Evolutionary conservation across 2,888 invertebrate genomes (phyloP).

Genomic region (Cryptops parisi): DNA sequence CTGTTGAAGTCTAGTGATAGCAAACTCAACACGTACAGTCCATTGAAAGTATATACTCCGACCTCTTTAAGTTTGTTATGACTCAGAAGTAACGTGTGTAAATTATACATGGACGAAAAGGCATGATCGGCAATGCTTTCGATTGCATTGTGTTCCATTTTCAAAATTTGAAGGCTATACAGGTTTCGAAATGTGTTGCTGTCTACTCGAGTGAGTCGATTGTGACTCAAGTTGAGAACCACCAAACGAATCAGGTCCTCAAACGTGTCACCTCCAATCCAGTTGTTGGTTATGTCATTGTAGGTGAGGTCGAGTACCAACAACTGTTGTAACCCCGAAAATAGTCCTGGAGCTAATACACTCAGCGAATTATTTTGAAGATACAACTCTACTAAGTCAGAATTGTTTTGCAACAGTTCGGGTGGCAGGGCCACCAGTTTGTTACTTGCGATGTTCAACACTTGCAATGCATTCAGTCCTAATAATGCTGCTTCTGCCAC

Average conservation of each 20-base stretch:
- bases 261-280: slow-evolving; percentile 74
- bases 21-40: slow-evolving; percentile 68
- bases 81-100: slow-evolving; percentile 73
- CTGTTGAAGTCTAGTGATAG: slow-evolving; percentile 74
- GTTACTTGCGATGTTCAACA: slow-evolving; percentile 76
- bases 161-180: slow-evolving; percentile 69
- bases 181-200: slow-evolving; percentile 70
- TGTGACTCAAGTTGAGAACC: slow-evolving; percentile 68
- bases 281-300: slow-evolving; percentile 71
- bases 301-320: slow-evolving; percentile 67
- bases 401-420: slow-evolving; percentile 59
- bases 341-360: slow-evolving; percentile 66
- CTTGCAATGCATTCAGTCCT: slow-evolving; percentile 59
- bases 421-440: slow-evolving; percentile 63
- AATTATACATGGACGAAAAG: slow-evolving; percentile 79
- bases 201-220: slow-evolving; percentile 61
- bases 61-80: slow-evolving; percentile 71
- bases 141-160: slow-evolving; percentile 67
- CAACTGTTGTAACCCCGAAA: slow-evolving; percentile 68
- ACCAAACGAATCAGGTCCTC: slow-evolving; percentile 76
- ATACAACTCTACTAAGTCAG: slow-evolving; percentile 69
- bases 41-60: slow-evolving; percentile 73
- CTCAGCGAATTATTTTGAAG: slow-evolving; percentile 82
- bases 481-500: slow-evolving; percentile 63
- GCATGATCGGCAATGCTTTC: slow-evolving; percentile 73